Percentiles rank a stretch among this genome's conserved stretches.
Conservation (phyloP, 1,140 invertebrate species). For the Drosophila sp. region DNA sequence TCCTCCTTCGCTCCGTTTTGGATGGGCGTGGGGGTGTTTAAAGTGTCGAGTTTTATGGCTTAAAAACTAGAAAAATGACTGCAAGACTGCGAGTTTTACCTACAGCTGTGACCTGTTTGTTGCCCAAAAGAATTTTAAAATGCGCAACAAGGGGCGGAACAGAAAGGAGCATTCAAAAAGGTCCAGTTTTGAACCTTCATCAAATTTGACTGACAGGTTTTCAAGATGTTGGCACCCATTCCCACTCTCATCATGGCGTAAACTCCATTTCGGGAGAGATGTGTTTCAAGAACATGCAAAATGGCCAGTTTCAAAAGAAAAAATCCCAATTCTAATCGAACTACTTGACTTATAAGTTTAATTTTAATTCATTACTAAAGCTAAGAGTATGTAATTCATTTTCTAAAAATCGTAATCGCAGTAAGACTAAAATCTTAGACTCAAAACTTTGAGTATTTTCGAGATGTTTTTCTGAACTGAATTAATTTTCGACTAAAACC, state of each 20-base stretch:
- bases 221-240: slow-evolving; percentile 79
- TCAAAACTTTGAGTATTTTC: too few relatives aligned
- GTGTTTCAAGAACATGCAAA: not conserved
- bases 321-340: too few relatives aligned
- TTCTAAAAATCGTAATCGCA: too few relatives aligned
- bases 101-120: slow-evolving; percentile 28
- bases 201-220: slow-evolving; percentile 82
- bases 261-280: slow-evolving; percentile 50
- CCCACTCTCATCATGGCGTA: slow-evolving; percentile 41
- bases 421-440: too few relatives aligned
- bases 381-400: too few relatives aligned
- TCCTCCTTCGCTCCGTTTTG: slow-evolving; percentile 11
- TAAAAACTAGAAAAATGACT: slow-evolving; percentile 70
- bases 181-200: slow-evolving; percentile 73
- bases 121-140: slow-evolving; percentile 53
- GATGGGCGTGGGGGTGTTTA: slow-evolving; percentile 56
- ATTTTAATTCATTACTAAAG: too few relatives aligned
- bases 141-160: slow-evolving; percentile 42
- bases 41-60: slow-evolving; percentile 74
- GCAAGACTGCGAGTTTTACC: slow-evolving; percentile 20
- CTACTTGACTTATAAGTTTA: too few relatives aligned
- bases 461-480: too few relatives aligned
- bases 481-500: too few relatives aligned
- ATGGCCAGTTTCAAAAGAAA: too few relatives aligned
- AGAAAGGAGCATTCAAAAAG: slow-evolving; percentile 63